Evolutionary conservation across 2,113 vertebrate genomes (phyloP), one percentile per base, ranked within the genome.

Genomic region (Melanerpes aurifrons): DNA sequence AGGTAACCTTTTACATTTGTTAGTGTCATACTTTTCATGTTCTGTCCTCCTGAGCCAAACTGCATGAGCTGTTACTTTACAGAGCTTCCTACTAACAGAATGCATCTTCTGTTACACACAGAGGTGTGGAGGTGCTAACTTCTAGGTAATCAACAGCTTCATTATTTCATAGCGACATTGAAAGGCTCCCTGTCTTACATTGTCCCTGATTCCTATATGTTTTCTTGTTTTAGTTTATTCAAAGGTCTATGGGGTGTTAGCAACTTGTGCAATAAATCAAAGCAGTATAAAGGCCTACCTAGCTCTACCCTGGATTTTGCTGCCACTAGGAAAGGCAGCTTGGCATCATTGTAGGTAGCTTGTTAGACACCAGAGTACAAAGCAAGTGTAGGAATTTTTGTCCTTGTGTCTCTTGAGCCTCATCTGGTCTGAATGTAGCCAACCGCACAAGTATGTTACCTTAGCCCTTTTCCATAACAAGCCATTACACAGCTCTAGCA

Each of bases 221-320:
- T 90, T 95, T 90, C 72, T 93, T 93, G n/a, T 12, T 91, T 92
- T 68, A 70, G 91, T 93, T 93, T 92, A 82, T 92, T 91, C 79
- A 89, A 64, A 89, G 68, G 81, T 85, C 77, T 77, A 74, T 35
- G 45, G 95, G 79, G 95, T 97, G 95, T 97, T 97, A 97, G 97
- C 94, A 96, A 95, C 97, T 94, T 84, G 72, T 95, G 86, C 81
- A 90, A 94, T 96, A 97, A 95, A 96, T 96, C 94, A 97, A 97
- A 97, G 94, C 92, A 95, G 95, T 72, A 91, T 90, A 96, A 96
- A 92, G 81, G 95, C 81, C 88, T 83, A 97, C 83, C 59, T 57
- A 90, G 86, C 87, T 85, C 73, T 77, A 71, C 90, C 78, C 82
- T 83, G 77, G 87, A 26, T 82, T 86, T 92, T 87, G 35, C 57